A percentile compares a stretch with the other conserved stretches of the same genome.
Evolutionary conservation across 2,797 vertebrate species (phyloP).

Genomic region (Oreochromis mossambicus): DNA sequence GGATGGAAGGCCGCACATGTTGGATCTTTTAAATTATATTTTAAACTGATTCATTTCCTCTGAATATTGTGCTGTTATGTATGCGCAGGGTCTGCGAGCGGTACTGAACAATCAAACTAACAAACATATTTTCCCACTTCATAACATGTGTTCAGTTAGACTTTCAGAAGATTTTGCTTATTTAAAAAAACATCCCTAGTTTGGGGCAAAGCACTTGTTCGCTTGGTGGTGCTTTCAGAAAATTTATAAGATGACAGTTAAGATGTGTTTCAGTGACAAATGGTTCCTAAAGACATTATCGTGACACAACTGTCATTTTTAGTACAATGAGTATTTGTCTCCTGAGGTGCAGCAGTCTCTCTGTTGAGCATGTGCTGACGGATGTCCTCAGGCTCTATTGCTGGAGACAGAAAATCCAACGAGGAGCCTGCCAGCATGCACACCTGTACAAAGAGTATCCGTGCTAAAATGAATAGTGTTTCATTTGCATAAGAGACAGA

Average conservation of each 20-base stretch:
- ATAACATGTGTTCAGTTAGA: rapidly evolving
- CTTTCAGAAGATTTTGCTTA: background rate
- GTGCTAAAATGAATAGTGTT: background rate
- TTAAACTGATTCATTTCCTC: background rate
- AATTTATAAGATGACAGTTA: background rate
- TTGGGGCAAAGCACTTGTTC: background rate
- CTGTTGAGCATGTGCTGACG: conserved; percentile 25
- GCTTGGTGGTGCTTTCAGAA: background rate
- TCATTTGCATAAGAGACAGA: background rate
- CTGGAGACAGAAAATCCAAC: background rate
- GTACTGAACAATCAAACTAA: background rate
- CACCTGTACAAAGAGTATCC: conserved; percentile 6
- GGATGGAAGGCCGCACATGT: background rate
- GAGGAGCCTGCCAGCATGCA: background rate
- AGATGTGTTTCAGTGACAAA: background rate
- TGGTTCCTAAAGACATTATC: background rate
- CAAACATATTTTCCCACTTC: background rate
- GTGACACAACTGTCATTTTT: background rate
- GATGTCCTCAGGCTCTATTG: conserved; percentile 11
- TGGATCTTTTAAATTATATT: background rate
- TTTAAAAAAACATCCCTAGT: background rate
- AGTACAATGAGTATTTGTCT: conserved; percentile 11
- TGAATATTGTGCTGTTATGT: rapidly evolving
- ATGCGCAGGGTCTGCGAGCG: background rate
- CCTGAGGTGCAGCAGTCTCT: conserved; percentile 40